These are phyloP conservation scores for Drosophila niveifrons DNA, from an alignment of 2,888 invertebrate species.

Conservation along the genomic window DNA sequence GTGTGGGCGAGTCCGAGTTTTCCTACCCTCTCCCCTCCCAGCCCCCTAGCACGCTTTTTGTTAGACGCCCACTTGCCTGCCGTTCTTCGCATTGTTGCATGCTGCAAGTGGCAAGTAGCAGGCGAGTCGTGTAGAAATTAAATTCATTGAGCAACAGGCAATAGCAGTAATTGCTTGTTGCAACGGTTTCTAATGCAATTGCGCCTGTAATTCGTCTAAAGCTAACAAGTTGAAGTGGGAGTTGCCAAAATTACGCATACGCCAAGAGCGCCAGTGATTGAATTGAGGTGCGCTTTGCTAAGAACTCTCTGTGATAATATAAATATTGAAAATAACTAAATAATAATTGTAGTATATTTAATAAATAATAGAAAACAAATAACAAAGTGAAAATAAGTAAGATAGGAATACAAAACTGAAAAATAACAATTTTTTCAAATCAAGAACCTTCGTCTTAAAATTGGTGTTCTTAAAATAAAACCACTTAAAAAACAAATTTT, in stretches of 20 bases:
- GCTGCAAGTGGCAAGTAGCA: slow-evolving; percentile 20
- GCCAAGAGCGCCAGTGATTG: background rate
- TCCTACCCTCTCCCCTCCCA: background rate
- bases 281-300: no score
- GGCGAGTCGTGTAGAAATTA: slow-evolving; percentile 66
- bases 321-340: background rate
- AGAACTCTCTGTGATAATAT: background rate
- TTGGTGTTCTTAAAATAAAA: no score
- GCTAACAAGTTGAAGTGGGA: background rate
- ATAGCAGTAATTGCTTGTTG: slow-evolving; percentile 10
- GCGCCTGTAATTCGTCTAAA: background rate
- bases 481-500: no score
- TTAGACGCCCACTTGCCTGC: slow-evolving; percentile 33
- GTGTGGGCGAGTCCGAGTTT: slow-evolving; percentile 32
- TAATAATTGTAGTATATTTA: background rate
- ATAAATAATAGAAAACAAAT: background rate
- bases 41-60: background rate
- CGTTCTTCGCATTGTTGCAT: slow-evolving; percentile 21
- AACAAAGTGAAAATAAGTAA: no score
- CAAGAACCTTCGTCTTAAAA: no score
- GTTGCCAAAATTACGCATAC: background rate
- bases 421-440: no score
- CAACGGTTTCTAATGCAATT: slow-evolving; percentile 13
- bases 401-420: no score
- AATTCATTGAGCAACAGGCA: slow-evolving; percentile 4